A percentile compares a stretch with the other conserved stretches of the same genome.
These are phyloP conservation scores for Zophobas atratus DNA, from an alignment of 1,140 invertebrate species.

Conservation along the genomic window DNA sequence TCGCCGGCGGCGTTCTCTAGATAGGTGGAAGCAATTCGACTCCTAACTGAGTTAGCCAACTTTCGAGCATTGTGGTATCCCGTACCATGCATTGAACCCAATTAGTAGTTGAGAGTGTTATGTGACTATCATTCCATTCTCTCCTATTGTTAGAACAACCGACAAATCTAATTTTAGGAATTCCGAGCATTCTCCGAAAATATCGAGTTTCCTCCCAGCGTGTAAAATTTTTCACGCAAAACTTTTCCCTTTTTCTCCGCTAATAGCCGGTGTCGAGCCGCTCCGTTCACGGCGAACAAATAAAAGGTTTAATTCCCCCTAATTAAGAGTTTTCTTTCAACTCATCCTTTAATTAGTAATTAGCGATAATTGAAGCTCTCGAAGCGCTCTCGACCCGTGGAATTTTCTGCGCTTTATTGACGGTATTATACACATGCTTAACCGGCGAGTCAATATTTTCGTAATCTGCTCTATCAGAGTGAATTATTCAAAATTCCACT, in stretches of 20 bases:
- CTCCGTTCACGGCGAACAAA: neutral
- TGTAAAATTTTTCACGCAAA: neutral
- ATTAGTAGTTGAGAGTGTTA: neutral
- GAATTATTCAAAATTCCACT: neutral
- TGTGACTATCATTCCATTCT: neutral
- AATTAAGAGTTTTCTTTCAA: conserved; percentile 1
- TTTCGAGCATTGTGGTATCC: neutral
- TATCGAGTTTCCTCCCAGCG: neutral
- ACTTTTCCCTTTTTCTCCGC: neutral
- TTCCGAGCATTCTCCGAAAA: neutral
- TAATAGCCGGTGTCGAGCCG: neutral
- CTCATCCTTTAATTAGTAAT: neutral
- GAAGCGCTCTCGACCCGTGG: neutral
- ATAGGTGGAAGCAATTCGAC: neutral
- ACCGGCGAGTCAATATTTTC: neutral
- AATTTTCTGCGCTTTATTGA: neutral
- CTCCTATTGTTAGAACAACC: neutral
- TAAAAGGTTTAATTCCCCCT: neutral
- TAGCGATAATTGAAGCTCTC: neutral
- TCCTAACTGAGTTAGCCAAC: neutral
- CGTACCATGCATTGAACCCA: neutral
- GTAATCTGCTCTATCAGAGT: neutral
- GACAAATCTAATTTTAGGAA: neutral
- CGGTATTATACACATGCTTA: neutral
- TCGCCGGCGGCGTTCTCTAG: neutral